phyloP scores from a whole-genome alignment of 2,797 vertebrate genomes.

The Benthosema pterotum region DNA sequence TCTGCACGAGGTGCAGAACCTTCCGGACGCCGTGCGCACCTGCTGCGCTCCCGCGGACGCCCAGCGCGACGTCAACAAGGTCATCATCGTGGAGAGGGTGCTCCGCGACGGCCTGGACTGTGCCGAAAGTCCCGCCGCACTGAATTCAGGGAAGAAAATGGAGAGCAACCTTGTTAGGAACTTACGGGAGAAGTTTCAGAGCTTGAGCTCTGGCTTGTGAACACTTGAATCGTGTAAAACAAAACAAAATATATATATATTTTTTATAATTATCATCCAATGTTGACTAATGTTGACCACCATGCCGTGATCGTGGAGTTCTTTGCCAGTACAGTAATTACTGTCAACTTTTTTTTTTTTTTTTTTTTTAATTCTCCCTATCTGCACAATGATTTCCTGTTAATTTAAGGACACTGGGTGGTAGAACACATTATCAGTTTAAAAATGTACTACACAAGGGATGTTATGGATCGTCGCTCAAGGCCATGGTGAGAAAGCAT shows the following conservation, averaged over 20 bases:
- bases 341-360: slow-evolving; percentile 4
- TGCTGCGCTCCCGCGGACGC: slow-evolving; percentile 64
- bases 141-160: slow-evolving; percentile 53
- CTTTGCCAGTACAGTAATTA: slow-evolving; percentile 7
- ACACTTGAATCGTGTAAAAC: slow-evolving; percentile 14
- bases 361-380: slow-evolving; percentile 8
- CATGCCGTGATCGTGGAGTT: slow-evolving; percentile 8
- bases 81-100: slow-evolving; percentile 78
- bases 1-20: slow-evolving; percentile 65
- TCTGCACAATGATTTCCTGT: slow-evolving; percentile 21
- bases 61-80: slow-evolving; percentile 66
- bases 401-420: slow-evolving; percentile 12
- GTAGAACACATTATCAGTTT: slow-evolving; percentile 15
- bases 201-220: slow-evolving; percentile 76
- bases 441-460: slow-evolving; percentile 41
- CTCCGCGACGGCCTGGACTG: slow-evolving; percentile 39
- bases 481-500: slow-evolving; percentile 12
- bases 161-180: slow-evolving; percentile 85
- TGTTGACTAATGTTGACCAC: neutral
- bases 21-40: slow-evolving; percentile 50
- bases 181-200: slow-evolving; percentile 92
- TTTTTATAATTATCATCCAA: slow-evolving; percentile 30
- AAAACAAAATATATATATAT: too few species aligned
- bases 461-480: slow-evolving; percentile 30
- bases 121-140: slow-evolving; percentile 25